phyloP scores from a whole-genome alignment of 2,113 vertebrate genomes.

The western clawed frog (Xenopus tropicalis) region UCB_Xtro_10.0 CM004447.2:12488501-12489000 shows the following conservation, averaged over 20 bases:
- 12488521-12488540: slow-evolving; percentile 56
- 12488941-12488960: too few relatives aligned
- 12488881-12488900: too few relatives aligned
- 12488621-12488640: slow-evolving; percentile 77
- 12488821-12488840: background rate
- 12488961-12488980: too few relatives aligned
- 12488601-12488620: slow-evolving; percentile 62
- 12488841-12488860: background rate
- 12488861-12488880: too few relatives aligned
- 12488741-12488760: slow-evolving; percentile 71
- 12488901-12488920: too few relatives aligned
- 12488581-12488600: slow-evolving; percentile 62
- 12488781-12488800: slow-evolving; percentile 79
- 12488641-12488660: slow-evolving; percentile 73
- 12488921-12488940: too few relatives aligned
- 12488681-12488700: slow-evolving; percentile 69
- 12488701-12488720: slow-evolving; percentile 66
- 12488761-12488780: slow-evolving; percentile 88
- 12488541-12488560: slow-evolving; percentile 55
- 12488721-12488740: slow-evolving; percentile 69
- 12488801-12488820: too few relatives aligned
- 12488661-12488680: slow-evolving; percentile 70
- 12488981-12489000: too few relatives aligned
- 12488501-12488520: slow-evolving; percentile 51
- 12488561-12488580: slow-evolving; percentile 72